phyloP scores from a whole-genome alignment of 2,888 invertebrate species.

The Keiferia lycopersicella region DNA sequence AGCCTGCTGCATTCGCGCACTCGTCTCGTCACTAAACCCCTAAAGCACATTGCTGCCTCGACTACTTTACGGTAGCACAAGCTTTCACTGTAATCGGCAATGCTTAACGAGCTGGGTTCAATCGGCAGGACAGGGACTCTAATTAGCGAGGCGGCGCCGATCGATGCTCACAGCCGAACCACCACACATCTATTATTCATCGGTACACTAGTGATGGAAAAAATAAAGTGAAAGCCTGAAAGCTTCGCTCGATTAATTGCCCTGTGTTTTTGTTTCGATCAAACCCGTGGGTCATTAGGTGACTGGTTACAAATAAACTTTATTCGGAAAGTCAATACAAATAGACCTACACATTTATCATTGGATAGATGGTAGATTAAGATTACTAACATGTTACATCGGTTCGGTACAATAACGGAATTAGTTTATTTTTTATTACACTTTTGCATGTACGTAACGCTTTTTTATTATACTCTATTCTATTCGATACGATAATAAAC shows the following conservation, averaged over 20 bases:
- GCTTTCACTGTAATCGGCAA: constrained; percentile 17
- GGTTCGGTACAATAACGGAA: constrained; percentile 19
- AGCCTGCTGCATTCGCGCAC: constrained; percentile 17
- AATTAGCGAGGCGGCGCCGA: constrained; percentile 38
- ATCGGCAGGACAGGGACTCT: constrained; percentile 15
- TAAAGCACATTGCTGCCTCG: constrained; percentile 5
- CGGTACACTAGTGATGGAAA: constrained; percentile 58
- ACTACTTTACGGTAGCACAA: constrained; percentile 1
- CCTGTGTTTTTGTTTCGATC: constrained; percentile 57
- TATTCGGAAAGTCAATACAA: constrained; percentile 14
- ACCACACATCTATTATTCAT: constrained; percentile 63
- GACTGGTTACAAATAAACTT: constrained; percentile 25
- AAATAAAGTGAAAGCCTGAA: constrained; percentile 48
- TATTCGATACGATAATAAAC: background rate
- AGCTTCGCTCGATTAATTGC: constrained; percentile 64
- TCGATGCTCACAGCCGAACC: constrained; percentile 55
- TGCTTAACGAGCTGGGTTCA: constrained; percentile 5
- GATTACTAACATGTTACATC: constrained; percentile 16
- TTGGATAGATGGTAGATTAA: constrained; percentile 18
- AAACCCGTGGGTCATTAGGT: constrained; percentile 36
- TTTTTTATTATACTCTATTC: constrained; percentile 16
- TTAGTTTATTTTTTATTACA: constrained; percentile 17
- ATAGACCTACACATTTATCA: constrained; percentile 11
- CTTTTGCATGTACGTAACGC: constrained; percentile 24
- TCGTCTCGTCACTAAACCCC: constrained; percentile 5